These are phyloP conservation scores for Onychomys arenicola DNA, from an alignment of 2,797 vertebrate genomes.

Conservation along the genomic window DNA sequence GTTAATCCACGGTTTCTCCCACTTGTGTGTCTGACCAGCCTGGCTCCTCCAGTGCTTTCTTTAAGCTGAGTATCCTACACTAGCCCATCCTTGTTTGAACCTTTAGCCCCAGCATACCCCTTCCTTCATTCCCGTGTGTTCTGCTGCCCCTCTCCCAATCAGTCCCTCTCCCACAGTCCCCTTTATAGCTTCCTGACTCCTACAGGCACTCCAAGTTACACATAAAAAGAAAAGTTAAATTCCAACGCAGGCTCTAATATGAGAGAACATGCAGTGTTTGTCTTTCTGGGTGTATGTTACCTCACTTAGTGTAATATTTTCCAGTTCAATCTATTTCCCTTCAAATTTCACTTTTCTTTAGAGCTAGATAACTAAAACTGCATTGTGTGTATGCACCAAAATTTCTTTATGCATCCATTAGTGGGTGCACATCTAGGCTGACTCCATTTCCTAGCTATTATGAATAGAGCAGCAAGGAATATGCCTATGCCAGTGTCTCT, in stretches of 20 bases:
- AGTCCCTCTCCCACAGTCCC: not conserved
- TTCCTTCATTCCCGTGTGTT: not conserved
- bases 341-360: not conserved
- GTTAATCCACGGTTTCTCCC: not conserved
- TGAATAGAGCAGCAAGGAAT: not conserved
- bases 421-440: not conserved
- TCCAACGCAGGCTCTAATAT: not conserved
- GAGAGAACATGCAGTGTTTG: not conserved
- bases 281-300: not conserved
- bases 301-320: not conserved
- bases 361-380: not conserved
- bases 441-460: not conserved
- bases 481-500: not conserved
- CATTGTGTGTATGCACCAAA: not conserved
- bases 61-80: not conserved
- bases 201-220: not conserved
- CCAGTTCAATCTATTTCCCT: not conserved
- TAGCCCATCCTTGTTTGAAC: not conserved
- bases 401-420: not conserved
- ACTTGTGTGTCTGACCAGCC: not conserved
- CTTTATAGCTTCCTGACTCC: constrained; percentile 1
- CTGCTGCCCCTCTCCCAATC: not conserved
- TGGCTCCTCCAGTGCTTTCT: not conserved
- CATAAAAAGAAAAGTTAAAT: not conserved
- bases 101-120: not conserved